Percentiles rank a stretch among this genome's conserved stretches.
Evolutionary conservation across 1,140 invertebrate genomes (phyloP).

Genomic region (Armadillidium nasatum): DNA sequence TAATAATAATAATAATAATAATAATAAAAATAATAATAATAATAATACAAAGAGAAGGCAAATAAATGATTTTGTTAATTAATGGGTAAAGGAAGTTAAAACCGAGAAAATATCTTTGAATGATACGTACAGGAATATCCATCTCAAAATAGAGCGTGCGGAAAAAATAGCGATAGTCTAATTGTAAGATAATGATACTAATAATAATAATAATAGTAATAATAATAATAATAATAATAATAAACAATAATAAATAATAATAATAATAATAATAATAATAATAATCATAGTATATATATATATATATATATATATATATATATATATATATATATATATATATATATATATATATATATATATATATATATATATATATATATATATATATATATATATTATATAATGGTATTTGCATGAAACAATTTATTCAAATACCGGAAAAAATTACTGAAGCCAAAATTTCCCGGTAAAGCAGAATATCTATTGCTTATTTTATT

Average conservation of each 20-base stretch:
- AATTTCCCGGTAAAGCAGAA: too few relatives aligned
- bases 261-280: background rate
- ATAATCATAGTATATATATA: background rate
- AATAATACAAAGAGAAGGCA: background rate
- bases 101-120: background rate
- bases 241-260: too few relatives aligned
- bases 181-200: background rate
- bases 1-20: background rate
- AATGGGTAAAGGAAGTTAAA: background rate
- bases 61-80: background rate
- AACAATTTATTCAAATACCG: too few relatives aligned
- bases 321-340: constrained; percentile 11
- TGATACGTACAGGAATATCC: background rate
- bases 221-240: background rate
- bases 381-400: constrained; percentile 29
- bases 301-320: constrained; percentile 2
- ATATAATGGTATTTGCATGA: too few relatives aligned
- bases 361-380: constrained; percentile 16
- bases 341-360: constrained; percentile 10
- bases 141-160: background rate
- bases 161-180: background rate
- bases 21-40: background rate
- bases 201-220: background rate
- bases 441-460: too few relatives aligned
- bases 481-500: too few relatives aligned